Conservation (phyloP, 2,113 vertebrate species). For the Lanius collurio region DNA sequence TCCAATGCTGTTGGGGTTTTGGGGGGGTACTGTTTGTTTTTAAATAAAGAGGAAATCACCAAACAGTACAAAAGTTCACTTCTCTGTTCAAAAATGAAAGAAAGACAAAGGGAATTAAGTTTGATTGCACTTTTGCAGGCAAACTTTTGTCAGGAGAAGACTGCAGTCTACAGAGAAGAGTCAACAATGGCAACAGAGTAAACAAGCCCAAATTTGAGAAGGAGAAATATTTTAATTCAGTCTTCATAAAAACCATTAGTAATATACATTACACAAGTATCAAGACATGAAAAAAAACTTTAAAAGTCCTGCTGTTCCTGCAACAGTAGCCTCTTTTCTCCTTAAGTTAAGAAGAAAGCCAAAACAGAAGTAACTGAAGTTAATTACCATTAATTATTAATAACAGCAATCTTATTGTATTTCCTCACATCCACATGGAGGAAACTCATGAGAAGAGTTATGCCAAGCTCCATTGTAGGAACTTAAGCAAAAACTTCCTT, state of each 20-base stretch:
- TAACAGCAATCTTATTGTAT: not conserved
- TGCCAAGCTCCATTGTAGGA: not conserved
- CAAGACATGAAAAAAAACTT: not conserved
- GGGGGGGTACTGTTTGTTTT: not conserved
- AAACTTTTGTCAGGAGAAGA: not conserved
- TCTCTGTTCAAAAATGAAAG: not conserved
- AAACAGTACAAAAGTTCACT: not conserved
- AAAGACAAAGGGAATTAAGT: not conserved
- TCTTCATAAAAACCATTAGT: not conserved
- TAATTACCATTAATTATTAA: not conserved
- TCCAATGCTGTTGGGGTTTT: not conserved
- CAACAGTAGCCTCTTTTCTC: not conserved
- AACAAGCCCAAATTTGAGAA: not conserved
- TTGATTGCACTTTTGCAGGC: not conserved
- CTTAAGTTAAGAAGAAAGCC: not conserved
- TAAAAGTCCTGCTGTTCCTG: not conserved
- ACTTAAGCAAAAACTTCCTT: not conserved
- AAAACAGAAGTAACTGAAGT: not conserved
- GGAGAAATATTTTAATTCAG: slow-evolving; percentile 32
- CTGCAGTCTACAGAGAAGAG: not conserved
- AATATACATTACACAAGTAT: not conserved
- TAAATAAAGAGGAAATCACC: not conserved
- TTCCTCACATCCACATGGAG: not conserved
- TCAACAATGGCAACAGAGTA: not conserved
- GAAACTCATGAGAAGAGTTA: not conserved